Percentiles rank a stretch among this genome's conserved stretches.
Evolutionary conservation across 2,113 vertebrate species (phyloP).

Genomic region (Bujurquina vittata): DNA sequence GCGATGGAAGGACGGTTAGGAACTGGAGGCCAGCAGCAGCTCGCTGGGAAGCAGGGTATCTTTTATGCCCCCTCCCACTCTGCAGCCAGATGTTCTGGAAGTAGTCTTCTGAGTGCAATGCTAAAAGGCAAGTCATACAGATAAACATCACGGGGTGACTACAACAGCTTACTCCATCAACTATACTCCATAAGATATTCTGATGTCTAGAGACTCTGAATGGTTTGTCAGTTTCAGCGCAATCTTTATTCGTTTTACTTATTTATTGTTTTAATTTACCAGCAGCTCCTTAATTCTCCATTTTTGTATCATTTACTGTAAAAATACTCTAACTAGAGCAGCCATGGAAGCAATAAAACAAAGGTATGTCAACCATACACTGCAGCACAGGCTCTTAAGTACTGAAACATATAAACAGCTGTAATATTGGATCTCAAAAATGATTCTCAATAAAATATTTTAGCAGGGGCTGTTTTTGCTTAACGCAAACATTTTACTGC

Average conservation of each 20-base stretch:
- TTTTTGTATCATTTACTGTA: background rate
- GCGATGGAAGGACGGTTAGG: conserved; percentile 47
- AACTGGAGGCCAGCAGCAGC: conserved; percentile 47
- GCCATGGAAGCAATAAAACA: background rate
- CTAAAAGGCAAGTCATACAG: conserved; percentile 34
- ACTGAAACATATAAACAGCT: background rate
- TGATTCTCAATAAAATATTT: conserved; percentile 15
- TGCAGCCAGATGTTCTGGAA: conserved; percentile 65
- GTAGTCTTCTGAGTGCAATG: conserved; percentile 34
- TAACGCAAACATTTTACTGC: conserved; percentile 81
- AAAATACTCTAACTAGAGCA: background rate
- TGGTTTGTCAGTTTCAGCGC: conserved; percentile 8
- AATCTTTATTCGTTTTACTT: background rate
- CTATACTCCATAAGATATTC: conserved; percentile 13
- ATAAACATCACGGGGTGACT: conserved; percentile 54
- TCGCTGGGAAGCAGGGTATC: conserved; percentile 10
- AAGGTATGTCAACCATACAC: background rate
- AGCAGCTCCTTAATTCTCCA: background rate
- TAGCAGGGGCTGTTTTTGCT: conserved; percentile 57
- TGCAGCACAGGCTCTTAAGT: background rate
- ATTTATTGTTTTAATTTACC: background rate
- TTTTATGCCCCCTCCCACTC: conserved; percentile 33
- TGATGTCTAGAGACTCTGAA: conserved; percentile 4
- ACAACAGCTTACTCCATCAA: conserved; percentile 37
- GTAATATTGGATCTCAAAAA: background rate